Conservation (phyloP, 2,113 vertebrate genomes). For the Heterocephalus glaber region DNA sequence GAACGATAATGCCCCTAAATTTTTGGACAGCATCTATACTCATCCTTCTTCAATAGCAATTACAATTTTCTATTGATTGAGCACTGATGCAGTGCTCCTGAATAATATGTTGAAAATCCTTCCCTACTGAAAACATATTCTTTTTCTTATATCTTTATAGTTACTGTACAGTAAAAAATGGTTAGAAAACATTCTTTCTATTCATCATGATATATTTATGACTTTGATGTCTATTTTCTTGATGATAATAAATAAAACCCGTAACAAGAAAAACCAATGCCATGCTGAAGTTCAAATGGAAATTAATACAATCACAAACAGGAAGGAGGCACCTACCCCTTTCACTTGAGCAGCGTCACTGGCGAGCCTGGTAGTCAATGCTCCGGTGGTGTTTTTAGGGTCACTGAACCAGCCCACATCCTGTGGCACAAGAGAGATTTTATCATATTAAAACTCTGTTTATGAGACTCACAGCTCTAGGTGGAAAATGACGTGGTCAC, state of each 20-base stretch:
- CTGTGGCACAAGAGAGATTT: slow-evolving; percentile 82
- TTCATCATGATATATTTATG: not conserved
- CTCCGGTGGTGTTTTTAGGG: slow-evolving; percentile 93
- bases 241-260: not conserved
- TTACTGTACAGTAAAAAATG: not conserved
- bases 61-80: not conserved
- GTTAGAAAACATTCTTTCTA: not conserved
- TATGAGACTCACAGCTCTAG: not conserved
- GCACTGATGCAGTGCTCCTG: not conserved
- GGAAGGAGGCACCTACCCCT: slow-evolving; percentile 88
- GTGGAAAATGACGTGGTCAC: not conserved
- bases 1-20: not conserved
- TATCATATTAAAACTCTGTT: not conserved
- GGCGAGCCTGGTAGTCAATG: slow-evolving; percentile 94
- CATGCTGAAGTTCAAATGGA: not conserved
- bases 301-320: not conserved
- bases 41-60: not conserved
- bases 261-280: not conserved
- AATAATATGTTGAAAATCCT: too few species aligned
- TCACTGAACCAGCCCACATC: slow-evolving; percentile 95
- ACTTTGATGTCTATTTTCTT: not conserved
- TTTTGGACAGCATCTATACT: not conserved
- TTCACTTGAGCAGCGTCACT: slow-evolving; percentile 96
- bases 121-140: too few species aligned
- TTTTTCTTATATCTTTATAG: too few species aligned